These are phyloP conservation scores for Empidonax alnorum DNA, from an alignment of 2,113 vertebrate species.

Conservation along the genomic window DNA sequence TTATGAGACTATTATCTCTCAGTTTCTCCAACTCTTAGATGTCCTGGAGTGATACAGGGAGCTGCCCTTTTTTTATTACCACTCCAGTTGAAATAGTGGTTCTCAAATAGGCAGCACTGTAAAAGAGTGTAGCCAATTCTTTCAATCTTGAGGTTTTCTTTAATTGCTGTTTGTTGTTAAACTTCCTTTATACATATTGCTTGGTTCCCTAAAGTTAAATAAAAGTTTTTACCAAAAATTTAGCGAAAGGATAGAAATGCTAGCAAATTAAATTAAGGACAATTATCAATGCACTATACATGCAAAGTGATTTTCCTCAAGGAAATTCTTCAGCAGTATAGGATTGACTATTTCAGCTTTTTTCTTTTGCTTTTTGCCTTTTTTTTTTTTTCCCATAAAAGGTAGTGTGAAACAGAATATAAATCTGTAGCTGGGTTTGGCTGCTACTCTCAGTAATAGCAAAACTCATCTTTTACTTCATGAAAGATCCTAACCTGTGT, in stretches of 20 bases:
- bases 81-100: background rate
- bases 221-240: background rate
- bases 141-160: background rate
- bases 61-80: background rate
- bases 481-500: background rate
- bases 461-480: background rate
- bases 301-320: background rate
- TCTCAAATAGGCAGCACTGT: background rate
- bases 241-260: background rate
- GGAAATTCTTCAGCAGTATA: background rate
- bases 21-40: background rate
- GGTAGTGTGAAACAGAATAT: background rate
- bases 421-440: background rate
- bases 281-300: background rate
- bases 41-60: background rate
- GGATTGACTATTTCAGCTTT: background rate
- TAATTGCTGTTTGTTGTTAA: background rate
- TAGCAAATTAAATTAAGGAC: background rate
- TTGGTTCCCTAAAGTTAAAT: background rate
- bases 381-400: background rate
- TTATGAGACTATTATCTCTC: background rate
- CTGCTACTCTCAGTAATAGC: background rate
- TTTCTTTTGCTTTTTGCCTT: background rate
- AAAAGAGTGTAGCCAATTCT: background rate
- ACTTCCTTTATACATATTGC: background rate